phyloP scores from a whole-genome alignment of 1,140 invertebrate genomes.

The Pteromalus puparum region DNA sequence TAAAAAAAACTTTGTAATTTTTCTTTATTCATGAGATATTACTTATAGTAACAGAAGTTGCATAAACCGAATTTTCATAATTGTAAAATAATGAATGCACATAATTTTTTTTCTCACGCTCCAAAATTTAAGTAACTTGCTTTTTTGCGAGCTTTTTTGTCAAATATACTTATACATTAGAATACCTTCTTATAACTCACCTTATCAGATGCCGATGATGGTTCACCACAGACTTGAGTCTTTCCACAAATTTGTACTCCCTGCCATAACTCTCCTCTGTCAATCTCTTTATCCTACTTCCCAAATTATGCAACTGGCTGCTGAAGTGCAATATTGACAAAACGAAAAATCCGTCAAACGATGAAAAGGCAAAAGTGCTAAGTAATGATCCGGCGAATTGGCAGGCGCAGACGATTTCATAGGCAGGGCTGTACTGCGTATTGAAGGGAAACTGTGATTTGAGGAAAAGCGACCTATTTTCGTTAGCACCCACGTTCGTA shows the following conservation, averaged over 20 bases:
- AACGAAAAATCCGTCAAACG: constrained; percentile 20
- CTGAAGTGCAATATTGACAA: constrained; percentile 15
- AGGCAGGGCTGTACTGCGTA: constrained; percentile 5
- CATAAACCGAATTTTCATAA: no score
- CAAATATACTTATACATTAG: no score
- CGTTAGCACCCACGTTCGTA: neutral
- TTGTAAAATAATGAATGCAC: no score
- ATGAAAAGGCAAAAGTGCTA: neutral
- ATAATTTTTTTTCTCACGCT: no score
- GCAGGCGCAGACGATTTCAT: constrained; percentile 12
- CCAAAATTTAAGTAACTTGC: no score
- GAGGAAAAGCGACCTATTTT: neutral
- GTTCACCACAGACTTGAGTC: neutral
- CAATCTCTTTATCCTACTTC: neutral
- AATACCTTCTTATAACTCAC: no score
- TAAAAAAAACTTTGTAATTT: no score
- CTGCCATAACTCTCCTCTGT: neutral
- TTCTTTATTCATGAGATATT: no score
- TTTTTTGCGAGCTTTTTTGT: no score
- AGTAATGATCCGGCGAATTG: neutral
- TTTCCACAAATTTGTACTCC: neutral
- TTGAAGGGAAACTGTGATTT: constrained; percentile 13
- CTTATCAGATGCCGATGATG: constrained; percentile 3
- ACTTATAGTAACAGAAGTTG: no score
- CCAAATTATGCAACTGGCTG: constrained; percentile 11